Percentiles rank a stretch among this genome's conserved stretches.
Conservation (phyloP, 2,113 vertebrate species). For the Aegotheles bennettii region DNA sequence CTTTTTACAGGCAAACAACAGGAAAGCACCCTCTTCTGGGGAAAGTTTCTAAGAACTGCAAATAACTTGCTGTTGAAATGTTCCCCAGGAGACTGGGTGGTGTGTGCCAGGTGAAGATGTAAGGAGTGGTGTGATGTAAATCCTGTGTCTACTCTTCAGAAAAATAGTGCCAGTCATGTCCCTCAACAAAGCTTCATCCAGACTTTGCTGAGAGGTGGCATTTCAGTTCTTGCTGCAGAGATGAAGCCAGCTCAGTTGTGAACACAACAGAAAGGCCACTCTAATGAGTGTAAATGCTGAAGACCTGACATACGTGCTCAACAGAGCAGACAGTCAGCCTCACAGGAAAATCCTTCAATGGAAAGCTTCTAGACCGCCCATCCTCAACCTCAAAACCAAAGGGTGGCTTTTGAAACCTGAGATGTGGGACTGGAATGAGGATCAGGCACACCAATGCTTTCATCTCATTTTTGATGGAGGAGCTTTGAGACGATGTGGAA, state of each 20-base stretch:
- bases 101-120: neutral
- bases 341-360: neutral
- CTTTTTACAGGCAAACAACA: neutral
- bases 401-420: conserved; percentile 4
- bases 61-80: neutral
- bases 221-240: neutral
- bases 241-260: neutral
- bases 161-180: neutral
- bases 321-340: neutral
- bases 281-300: neutral
- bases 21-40: neutral
- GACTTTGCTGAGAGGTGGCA: neutral
- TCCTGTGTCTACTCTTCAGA: neutral
- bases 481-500: conserved; percentile 29
- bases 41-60: neutral
- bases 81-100: neutral
- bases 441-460: neutral
- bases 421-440: neutral
- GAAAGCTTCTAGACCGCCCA: neutral
- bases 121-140: neutral
- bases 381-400: neutral
- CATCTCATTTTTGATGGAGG: conserved; percentile 12
- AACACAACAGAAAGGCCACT: neutral
- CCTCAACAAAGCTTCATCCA: neutral
- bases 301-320: neutral